Evolutionary conservation across 2,888 invertebrate genomes (phyloP).

Genomic region (Idaea aversata): DNA sequence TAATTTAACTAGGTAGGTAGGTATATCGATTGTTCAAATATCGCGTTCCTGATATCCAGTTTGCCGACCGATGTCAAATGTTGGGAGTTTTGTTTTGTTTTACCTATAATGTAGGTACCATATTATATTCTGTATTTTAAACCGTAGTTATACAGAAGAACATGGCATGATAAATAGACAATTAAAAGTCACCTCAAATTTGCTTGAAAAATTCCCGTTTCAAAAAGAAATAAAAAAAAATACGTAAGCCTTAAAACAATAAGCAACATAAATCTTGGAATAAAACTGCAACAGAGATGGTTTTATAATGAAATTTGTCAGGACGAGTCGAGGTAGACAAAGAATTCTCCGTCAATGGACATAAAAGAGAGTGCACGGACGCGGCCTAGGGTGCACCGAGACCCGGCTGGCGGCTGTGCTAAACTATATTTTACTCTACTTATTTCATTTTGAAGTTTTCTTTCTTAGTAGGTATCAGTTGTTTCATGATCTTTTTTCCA

Average conservation of each 20-base stretch:
- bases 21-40: not conserved
- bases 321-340: conserved; percentile 36
- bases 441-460: too few species aligned
- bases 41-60: not conserved
- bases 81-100: not conserved
- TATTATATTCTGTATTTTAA: too few species aligned
- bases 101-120: not conserved
- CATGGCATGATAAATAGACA: too few species aligned
- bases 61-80: not conserved
- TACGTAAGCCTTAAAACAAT: not conserved
- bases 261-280: not conserved
- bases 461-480: too few species aligned
- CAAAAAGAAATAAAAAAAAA: not conserved
- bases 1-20: not conserved
- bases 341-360: conserved; percentile 45
- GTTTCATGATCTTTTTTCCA: too few species aligned
- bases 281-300: not conserved
- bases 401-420: conserved; percentile 14
- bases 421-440: not conserved
- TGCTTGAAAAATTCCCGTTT: not conserved
- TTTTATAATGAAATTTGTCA: conserved; percentile 43
- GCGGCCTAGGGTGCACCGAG: conserved; percentile 31
- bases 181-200: too few species aligned
- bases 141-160: too few species aligned
- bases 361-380: conserved; percentile 50